Percentiles rank a stretch among this genome's conserved stretches.
Conservation (phyloP, 2,113 vertebrate genomes). For the Xiphophorus couchianus region DNA sequence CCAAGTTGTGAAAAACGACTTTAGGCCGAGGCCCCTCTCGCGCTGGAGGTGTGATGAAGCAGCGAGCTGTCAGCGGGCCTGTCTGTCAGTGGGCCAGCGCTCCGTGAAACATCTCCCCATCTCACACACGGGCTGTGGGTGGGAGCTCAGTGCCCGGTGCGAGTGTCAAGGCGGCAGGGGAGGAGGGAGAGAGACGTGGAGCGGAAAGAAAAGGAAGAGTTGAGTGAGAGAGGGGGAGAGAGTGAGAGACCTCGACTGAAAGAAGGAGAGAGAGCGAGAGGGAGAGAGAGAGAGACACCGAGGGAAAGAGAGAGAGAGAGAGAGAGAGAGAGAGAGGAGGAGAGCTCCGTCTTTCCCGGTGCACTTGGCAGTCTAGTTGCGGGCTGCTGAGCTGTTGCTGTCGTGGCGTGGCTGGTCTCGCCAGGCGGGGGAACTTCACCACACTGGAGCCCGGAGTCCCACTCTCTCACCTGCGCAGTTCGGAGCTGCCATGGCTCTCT, state of each 20-base stretch:
- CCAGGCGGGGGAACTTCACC: constrained; percentile 83
- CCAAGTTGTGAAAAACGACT: constrained; percentile 31
- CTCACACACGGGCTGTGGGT: constrained; percentile 32
- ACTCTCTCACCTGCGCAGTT: constrained; percentile 86
- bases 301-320: constrained; percentile 42
- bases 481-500: constrained; percentile 87
- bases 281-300: constrained; percentile 21
- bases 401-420: constrained; percentile 83
- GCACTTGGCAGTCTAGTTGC: constrained; percentile 86
- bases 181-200: constrained; percentile 1
- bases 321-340: constrained; percentile 55
- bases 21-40: background rate
- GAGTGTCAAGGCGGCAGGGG: constrained; percentile 52
- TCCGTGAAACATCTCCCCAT: constrained; percentile 48
- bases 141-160: constrained; percentile 24
- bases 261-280: constrained; percentile 22
- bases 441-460: constrained; percentile 85
- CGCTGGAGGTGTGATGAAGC: constrained; percentile 20
- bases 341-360: constrained; percentile 79
- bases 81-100: constrained; percentile 46
- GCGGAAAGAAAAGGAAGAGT: constrained; percentile 47
- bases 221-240: constrained; percentile 46
- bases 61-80: constrained; percentile 41
- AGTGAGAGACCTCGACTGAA: constrained; percentile 30
- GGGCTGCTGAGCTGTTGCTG: constrained; percentile 83